Evolutionary conservation across 2,113 vertebrate genomes (phyloP).

Genomic region (Lepisosteus osseus): DNA sequence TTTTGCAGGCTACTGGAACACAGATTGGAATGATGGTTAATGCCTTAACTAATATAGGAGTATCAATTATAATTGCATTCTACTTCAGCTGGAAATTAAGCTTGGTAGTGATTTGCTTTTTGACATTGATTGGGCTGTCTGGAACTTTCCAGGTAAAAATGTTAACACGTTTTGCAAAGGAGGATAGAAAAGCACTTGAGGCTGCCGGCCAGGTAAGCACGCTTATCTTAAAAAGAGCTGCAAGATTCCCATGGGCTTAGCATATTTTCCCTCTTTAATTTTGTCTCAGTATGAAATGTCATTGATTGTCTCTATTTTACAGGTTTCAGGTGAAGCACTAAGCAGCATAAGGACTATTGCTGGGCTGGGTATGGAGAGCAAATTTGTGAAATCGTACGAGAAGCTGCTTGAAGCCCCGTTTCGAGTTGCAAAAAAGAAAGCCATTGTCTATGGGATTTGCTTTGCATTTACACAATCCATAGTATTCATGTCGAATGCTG

Average conservation of each 20-base stretch:
- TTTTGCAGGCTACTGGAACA: slow-evolving; percentile 62
- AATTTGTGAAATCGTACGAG: slow-evolving; percentile 61
- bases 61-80: slow-evolving; percentile 65
- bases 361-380: slow-evolving; percentile 61
- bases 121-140: slow-evolving; percentile 63
- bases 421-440: slow-evolving; percentile 57
- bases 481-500: slow-evolving; percentile 65
- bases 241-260: too few relatives aligned
- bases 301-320: background rate
- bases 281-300: background rate
- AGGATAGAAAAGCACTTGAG: slow-evolving; percentile 65
- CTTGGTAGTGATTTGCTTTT: slow-evolving; percentile 66
- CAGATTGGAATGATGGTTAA: slow-evolving; percentile 72
- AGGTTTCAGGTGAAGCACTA: slow-evolving; percentile 71
- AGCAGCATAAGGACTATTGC: slow-evolving; percentile 70
- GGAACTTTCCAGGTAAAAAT: slow-evolving; percentile 64
- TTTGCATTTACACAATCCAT: slow-evolving; percentile 68
- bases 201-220: slow-evolving; percentile 59
- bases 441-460: slow-evolving; percentile 59
- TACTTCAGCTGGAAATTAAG: slow-evolving; percentile 73
- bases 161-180: slow-evolving; percentile 67
- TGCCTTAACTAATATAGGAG: slow-evolving; percentile 64
- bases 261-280: background rate
- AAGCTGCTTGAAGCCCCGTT: slow-evolving; percentile 54
- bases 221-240: background rate